Evolutionary conservation across 1,140 invertebrate genomes (phyloP), one percentile per base, ranked within the genome.

Genomic region (Euura saliciscinereae): DNA sequence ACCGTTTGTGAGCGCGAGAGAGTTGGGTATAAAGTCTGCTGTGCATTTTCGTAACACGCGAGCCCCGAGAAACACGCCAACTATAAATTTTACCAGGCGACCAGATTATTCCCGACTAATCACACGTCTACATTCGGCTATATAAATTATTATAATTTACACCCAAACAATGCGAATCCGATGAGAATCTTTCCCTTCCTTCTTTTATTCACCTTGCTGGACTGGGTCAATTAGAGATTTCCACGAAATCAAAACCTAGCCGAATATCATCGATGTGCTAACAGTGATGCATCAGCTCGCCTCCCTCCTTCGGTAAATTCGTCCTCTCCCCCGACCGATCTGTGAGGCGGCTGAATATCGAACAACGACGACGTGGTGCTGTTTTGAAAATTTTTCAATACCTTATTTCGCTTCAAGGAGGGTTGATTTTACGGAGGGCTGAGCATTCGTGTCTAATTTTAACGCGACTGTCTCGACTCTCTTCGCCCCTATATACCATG

Each of bases 111-210:
- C 51, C 51, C 51, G 13, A 59, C 51, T 59, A 59, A 59, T 59
- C 51, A 59, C 51, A 59, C 51, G 51, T 59, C 51, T 59, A 59
- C 51, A 59, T 59, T 59, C 51, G 5, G 8, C 51, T 8, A 59
- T 59, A 59, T 59, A 59, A 59, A 59, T 59, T 59, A 59, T 59
- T 59, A 59, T 59, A 59, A 59, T 59, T 59, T 59, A 59, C 51
- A 8, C 51, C 51, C 51, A 59, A 59, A 59, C 51, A 59, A 59
- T 59, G 13, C 10, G 51, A 59, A 59, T n/a, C 8, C 51, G 51
- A 59, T 59, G 51, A 59, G 51, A 59, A 59, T 59, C 13, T 59
- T 59, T 59, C 8, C 13, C 51, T 8, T 28, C 28, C 10, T 59
- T 59, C 51, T n/a, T 11, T n/a, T 59, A 59, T n/a, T 28, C 28